Conservation (phyloP, 2,797 vertebrate species). For the Oryzias sinensis region DNA sequence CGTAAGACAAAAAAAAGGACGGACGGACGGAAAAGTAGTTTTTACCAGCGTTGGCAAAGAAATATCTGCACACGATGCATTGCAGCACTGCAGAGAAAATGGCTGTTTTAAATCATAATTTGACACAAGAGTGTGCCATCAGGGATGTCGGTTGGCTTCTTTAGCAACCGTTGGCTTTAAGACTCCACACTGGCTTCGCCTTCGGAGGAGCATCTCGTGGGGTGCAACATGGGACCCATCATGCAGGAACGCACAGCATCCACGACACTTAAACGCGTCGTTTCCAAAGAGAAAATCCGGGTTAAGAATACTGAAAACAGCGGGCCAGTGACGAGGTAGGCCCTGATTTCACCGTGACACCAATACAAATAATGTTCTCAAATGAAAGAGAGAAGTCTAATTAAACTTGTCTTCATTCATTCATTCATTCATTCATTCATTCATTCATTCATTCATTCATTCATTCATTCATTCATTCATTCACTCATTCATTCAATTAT, state of each 20-base stretch:
- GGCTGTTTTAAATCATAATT: slow-evolving; percentile 51
- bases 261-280: slow-evolving; percentile 73
- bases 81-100: slow-evolving; percentile 69
- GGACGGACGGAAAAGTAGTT: no score
- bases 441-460: no score
- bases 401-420: background rate
- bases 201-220: slow-evolving; percentile 35
- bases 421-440: no score
- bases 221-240: slow-evolving; percentile 80
- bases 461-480: no score
- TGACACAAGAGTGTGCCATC: slow-evolving; percentile 52
- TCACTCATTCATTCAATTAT: no score
- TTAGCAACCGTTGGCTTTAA: slow-evolving; percentile 53
- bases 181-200: slow-evolving; percentile 33
- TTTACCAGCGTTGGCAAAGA: no score
- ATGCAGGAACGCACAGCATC: slow-evolving; percentile 80
- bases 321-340: slow-evolving; percentile 70
- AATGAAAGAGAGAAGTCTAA: background rate
- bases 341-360: background rate
- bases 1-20: background rate
- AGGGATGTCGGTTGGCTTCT: slow-evolving; percentile 64
- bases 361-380: background rate
- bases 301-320: slow-evolving; percentile 76
- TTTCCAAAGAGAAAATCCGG: slow-evolving; percentile 78
- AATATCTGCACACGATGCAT: slow-evolving; percentile 69